Percentiles rank a stretch among this genome's conserved stretches.
Conservation (phyloP, 2,113 vertebrate species). For the Pithys albifrons region DNA sequence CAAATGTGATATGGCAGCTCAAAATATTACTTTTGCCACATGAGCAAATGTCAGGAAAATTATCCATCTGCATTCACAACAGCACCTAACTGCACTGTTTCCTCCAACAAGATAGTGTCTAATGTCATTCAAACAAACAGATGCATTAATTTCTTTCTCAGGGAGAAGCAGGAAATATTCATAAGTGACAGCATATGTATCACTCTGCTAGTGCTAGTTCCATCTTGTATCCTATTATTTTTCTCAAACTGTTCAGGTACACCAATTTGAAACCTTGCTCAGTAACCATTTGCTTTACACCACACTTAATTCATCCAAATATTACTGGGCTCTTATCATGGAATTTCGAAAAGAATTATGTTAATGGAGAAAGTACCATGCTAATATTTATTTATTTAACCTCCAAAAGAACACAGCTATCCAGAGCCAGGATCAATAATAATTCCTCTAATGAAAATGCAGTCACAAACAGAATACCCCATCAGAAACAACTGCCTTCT, state of each 20-base stretch:
- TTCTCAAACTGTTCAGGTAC: not conserved
- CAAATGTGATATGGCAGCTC: constrained; percentile 14
- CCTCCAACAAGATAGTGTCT: not conserved
- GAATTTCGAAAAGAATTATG: not conserved
- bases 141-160: constrained; percentile 17
- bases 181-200: constrained; percentile 6
- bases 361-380: not conserved
- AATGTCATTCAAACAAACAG: constrained; percentile 32
- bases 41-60: constrained; percentile 39
- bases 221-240: not conserved
- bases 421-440: not conserved
- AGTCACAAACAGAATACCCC: not conserved
- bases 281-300: not conserved
- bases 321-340: not conserved
- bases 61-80: constrained; percentile 11
- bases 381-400: not conserved
- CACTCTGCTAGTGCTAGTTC: not conserved
- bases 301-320: not conserved
- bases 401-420: not conserved
- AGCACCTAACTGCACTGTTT: not conserved
- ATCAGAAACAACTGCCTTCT: not conserved
- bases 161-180: constrained; percentile 8
- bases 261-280: not conserved
- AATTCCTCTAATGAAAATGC: not conserved
- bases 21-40: constrained; percentile 18